Evolutionary conservation across 2,797 vertebrate species (phyloP), one percentile per base, ranked within the genome.

Genomic region (Danio choprae): DNA sequence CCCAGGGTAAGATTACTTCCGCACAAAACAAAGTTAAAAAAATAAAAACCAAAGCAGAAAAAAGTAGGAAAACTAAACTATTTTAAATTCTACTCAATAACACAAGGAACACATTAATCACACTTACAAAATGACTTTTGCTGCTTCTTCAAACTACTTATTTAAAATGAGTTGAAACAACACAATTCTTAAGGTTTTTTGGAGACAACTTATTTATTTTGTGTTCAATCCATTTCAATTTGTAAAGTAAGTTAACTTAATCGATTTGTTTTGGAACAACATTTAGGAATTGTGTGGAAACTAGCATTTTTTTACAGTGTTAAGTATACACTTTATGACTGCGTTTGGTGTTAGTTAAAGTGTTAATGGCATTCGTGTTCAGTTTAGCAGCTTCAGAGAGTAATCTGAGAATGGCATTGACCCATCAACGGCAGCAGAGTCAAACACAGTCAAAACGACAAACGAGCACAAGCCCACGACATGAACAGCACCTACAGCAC

Each of bases 381-480:
- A 41, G 22, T 56, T 40, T 13, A 60, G 72, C 29, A 69, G 38
- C n/a, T 22, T 59, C 20, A n/a, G 16, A 62, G 41, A 62, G 46
- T 12, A 62, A 74, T 73, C 65, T 80, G 68, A 81, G 77, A 70
- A 83, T 82, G 82, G 74, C 79, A 67, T 70, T 13, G 36, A 64
- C 74, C 71, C 43, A 69, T 75, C 80, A 77, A 72, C 83, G 82
- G 85, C 73, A 88, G 81, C 72, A 84, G 72, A 73, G 80, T 83
- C 62, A 58, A 48, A 73, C 80, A 80, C 70, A 81, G 46, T 90
- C 41, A 87, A 40, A 87, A 74, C 84, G 83, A 90, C 74, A 77
- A 68, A 87, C 79, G 76, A 82, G 88, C 85, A 74, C 81, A 74
- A 77, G 86, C 88, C 88, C 77, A 90, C 84, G 51, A 90, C 87